phyloP scores from a whole-genome alignment of 1,140 invertebrate genomes.

The Papilio aristodemus region DNA sequence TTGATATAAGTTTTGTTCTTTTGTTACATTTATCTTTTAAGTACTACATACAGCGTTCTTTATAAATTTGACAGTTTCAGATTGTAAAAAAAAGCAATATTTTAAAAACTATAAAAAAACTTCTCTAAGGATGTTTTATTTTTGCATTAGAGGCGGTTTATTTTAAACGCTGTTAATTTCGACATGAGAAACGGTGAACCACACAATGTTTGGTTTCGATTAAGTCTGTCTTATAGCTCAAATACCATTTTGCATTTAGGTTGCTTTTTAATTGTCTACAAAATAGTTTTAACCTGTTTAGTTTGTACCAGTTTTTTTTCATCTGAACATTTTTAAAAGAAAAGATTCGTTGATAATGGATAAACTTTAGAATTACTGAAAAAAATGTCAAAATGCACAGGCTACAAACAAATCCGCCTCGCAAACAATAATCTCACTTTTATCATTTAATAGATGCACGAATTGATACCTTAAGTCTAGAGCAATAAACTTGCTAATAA shows the following conservation, averaged over 20 bases:
- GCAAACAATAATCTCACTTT: neutral
- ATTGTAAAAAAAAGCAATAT: neutral
- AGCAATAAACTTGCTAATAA: conserved; percentile 11
- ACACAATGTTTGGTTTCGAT: too few species aligned
- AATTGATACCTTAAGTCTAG: conserved; percentile 10
- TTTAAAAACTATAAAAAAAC: neutral
- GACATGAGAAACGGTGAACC: neutral
- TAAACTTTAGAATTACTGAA: neutral
- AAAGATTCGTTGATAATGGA: too few species aligned
- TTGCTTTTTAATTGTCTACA: too few species aligned
- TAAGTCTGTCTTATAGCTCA: too few species aligned
- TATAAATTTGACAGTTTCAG: neutral
- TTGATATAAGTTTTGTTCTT: neutral
- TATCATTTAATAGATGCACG: neutral
- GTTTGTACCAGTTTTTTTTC: too few species aligned
- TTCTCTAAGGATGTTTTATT: neutral
- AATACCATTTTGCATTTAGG: too few species aligned
- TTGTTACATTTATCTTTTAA: conserved; percentile 21
- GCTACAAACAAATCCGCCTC: neutral
- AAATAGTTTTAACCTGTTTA: too few species aligned
- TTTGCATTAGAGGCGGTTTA: neutral
- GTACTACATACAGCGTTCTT: neutral
- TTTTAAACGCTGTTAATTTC: neutral
- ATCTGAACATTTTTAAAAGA: too few species aligned
- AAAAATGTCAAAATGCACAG: neutral